phyloP scores from a whole-genome alignment of 2,113 vertebrate species.

The Cavia porcellus region DNA sequence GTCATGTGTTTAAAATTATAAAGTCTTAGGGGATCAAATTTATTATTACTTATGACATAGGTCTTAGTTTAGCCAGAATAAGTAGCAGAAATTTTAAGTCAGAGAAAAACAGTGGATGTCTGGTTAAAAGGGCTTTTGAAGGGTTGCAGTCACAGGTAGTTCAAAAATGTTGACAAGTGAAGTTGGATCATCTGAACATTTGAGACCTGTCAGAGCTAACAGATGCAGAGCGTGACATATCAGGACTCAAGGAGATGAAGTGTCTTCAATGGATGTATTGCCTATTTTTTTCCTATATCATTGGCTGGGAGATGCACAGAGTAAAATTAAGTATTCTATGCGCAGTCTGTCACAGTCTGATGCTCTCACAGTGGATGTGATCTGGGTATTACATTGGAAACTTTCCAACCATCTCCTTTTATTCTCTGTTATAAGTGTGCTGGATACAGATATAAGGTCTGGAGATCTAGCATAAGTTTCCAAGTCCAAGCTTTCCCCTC shows the following conservation, averaged over 20 bases:
- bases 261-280: not conserved
- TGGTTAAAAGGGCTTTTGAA: constrained; percentile 40
- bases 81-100: not conserved
- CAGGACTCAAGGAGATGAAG: not conserved
- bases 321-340: constrained; percentile 17
- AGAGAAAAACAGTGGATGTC: not conserved
- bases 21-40: constrained; percentile 25
- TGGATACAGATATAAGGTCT: not conserved
- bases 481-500: not conserved
- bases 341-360: not conserved
- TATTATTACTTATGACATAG: constrained; percentile 15
- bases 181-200: constrained; percentile 11
- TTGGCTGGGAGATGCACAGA: not conserved
- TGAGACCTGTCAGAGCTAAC: constrained; percentile 38
- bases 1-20: constrained; percentile 22
- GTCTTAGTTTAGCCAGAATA: not conserved
- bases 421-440: not conserved
- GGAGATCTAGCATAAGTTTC: not conserved
- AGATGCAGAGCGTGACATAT: not conserved
- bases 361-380: constrained; percentile 31
- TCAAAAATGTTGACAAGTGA: constrained; percentile 61
- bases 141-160: not conserved
- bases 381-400: not conserved
- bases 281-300: not conserved
- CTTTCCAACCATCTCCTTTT: not conserved